These are phyloP conservation scores for Metridium senile DNA, from an alignment of 92 coral and sea anemone genomes.

Conservation along the genomic window DNA sequence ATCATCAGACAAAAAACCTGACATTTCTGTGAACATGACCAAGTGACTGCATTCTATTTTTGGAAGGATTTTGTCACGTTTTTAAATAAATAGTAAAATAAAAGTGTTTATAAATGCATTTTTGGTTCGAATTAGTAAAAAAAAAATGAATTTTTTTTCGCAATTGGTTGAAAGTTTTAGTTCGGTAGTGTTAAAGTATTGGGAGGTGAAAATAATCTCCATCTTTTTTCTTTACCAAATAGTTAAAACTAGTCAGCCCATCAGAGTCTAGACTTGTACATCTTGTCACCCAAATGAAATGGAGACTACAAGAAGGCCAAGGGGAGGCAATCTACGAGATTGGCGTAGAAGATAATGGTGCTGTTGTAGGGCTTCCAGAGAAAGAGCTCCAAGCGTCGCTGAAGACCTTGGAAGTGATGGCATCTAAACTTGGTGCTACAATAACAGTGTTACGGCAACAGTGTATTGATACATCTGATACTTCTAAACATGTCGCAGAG, in stretches of 20 bases:
- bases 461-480: conserved; percentile 42
- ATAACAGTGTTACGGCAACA: conserved; percentile 77
- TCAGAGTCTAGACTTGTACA: conserved; percentile 84
- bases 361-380: conserved; percentile 81
- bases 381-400: conserved; percentile 86
- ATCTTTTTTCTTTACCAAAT: not conserved
- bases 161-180: no score
- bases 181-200: no score
- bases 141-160: no score
- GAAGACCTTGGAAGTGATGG: conserved; percentile 81
- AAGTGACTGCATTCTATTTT: no score
- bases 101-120: no score
- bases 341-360: conserved; percentile 95
- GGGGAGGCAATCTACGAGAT: conserved; percentile 99
- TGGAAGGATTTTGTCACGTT: no score
- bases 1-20: no score
- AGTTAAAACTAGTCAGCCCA: conserved; percentile 95
- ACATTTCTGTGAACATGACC: no score
- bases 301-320: conserved; percentile 99
- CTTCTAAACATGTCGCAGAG: conserved; percentile 73
- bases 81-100: no score
- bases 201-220: no score
- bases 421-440: conserved; percentile 82
- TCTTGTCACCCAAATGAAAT: conserved; percentile 94
- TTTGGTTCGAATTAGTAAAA: no score